Percentiles rank a stretch among this genome's conserved stretches.
These are phyloP conservation scores for Oenanthe melanoleuca DNA, from an alignment of 2,113 vertebrate species.

Conservation along the genomic window DNA sequence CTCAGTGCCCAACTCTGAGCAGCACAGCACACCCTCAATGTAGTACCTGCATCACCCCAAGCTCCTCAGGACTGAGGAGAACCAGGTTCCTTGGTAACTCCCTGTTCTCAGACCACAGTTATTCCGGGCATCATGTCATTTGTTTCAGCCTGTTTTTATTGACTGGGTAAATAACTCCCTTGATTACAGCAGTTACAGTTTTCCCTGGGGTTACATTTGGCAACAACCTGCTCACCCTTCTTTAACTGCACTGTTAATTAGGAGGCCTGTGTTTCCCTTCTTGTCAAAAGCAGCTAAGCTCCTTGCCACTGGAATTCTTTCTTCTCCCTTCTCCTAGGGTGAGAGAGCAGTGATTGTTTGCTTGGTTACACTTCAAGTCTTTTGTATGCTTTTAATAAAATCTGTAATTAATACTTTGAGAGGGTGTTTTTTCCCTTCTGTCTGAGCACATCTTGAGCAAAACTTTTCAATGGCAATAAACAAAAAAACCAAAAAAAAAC, in stretches of 20 bases:
- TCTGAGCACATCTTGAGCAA: not conserved
- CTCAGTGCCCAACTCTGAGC: not conserved
- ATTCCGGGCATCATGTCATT: not conserved
- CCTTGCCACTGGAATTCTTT: not conserved
- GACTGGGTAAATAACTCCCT: conserved; percentile 30
- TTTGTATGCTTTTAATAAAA: not conserved
- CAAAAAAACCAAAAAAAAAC: not conserved
- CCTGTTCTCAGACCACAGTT: not conserved
- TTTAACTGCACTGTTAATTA: not conserved
- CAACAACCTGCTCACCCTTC: not conserved
- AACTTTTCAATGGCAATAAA: not conserved
- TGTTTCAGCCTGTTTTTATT: conserved; percentile 51
- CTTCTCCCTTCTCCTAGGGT: not conserved
- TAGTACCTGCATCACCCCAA: not conserved
- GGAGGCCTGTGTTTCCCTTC: conserved; percentile 1
- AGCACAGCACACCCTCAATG: not conserved
- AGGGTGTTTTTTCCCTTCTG: not conserved
- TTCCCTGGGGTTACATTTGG: conserved; percentile 8
- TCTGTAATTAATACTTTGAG: not conserved
- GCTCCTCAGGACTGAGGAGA: not conserved
- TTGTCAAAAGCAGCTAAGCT: conserved; percentile 1
- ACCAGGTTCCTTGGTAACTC: not conserved
- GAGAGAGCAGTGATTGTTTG: not conserved
- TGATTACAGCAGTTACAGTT: conserved; percentile 16
- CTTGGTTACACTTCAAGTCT: not conserved